Evolutionary conservation across 2,113 vertebrate species (phyloP).

Genomic region (Phaethon lepturus): DNA sequence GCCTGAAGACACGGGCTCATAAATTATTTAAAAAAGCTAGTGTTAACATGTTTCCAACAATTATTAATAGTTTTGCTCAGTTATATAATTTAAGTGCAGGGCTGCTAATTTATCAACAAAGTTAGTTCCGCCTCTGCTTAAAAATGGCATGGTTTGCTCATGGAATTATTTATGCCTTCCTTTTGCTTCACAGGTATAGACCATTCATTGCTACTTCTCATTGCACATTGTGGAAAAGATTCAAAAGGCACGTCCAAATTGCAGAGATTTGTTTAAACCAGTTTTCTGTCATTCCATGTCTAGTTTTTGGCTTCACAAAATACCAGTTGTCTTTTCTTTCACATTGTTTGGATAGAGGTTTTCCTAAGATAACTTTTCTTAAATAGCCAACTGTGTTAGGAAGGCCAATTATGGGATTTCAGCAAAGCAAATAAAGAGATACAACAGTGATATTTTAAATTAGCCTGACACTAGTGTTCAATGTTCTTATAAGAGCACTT

Average conservation of each 20-base stretch:
- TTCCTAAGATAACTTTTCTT: constrained; percentile 68
- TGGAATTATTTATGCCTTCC: constrained; percentile 47
- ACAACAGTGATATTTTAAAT: constrained; percentile 60
- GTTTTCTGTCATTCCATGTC: constrained; percentile 41
- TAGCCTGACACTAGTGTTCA: constrained; percentile 50
- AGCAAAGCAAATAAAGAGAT: constrained; percentile 68
- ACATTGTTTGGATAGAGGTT: constrained; percentile 44
- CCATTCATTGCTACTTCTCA: neutral
- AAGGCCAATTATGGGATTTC: constrained; percentile 58
- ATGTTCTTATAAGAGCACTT: constrained; percentile 67
- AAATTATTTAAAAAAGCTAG: constrained; percentile 46
- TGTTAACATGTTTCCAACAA: constrained; percentile 56
- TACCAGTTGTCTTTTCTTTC: constrained; percentile 44
- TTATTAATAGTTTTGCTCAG: constrained; percentile 63
- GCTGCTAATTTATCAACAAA: constrained; percentile 51
- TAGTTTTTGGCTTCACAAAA: constrained; percentile 51
- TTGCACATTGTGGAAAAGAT: neutral
- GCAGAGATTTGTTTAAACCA: constrained; percentile 22
- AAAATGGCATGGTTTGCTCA: constrained; percentile 42
- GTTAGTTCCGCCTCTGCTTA: constrained; percentile 49
- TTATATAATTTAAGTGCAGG: constrained; percentile 52
- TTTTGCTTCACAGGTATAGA: neutral
- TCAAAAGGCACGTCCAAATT: neutral
- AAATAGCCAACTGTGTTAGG: constrained; percentile 40
- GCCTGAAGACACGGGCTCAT: constrained; percentile 27